Evolutionary conservation across 2,797 vertebrate species (phyloP).

Genomic region (Uromys caudimaculatus): DNA sequence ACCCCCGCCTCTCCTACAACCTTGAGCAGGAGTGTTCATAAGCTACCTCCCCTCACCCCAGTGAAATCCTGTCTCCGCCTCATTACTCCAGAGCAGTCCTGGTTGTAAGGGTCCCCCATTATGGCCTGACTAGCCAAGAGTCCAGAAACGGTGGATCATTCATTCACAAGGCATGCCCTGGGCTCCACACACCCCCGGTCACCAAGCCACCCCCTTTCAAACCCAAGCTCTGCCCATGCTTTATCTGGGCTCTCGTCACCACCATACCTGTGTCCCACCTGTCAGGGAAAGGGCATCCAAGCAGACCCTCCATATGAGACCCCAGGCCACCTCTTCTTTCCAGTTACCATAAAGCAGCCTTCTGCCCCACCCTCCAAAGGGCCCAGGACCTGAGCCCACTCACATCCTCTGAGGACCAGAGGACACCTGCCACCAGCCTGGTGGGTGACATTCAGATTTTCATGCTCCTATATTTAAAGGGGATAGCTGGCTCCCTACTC

Average conservation of each 20-base stretch:
- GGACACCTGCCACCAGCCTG: not conserved
- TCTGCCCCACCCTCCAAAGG: not conserved
- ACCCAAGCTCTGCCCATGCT: not conserved
- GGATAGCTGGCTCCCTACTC: fast-evolving
- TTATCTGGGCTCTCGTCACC: not conserved
- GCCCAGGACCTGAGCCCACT: not conserved
- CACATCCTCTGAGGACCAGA: not conserved
- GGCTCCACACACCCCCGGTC: not conserved
- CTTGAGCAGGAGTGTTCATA: not conserved
- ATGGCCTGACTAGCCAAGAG: fast-evolving
- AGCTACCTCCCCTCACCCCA: fast-evolving
- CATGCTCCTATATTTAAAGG: too few relatives aligned
- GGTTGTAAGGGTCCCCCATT: not conserved
- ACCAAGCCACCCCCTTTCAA: not conserved
- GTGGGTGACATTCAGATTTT: fast-evolving
- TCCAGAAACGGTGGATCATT: fast-evolving
- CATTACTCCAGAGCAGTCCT: not conserved
- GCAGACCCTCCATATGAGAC: too few relatives aligned
- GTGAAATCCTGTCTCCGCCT: not conserved
- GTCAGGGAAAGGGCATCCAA: not conserved
- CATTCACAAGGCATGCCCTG: fast-evolving
- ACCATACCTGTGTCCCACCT: fast-evolving
- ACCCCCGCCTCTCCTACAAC: fast-evolving
- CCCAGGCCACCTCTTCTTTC: too few relatives aligned
- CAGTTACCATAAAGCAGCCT: too few relatives aligned